Percentiles rank a stretch among this genome's conserved stretches.
Evolutionary conservation across 2,888 invertebrate genomes (phyloP).

Genomic region (Silvanus unidentatus): DNA sequence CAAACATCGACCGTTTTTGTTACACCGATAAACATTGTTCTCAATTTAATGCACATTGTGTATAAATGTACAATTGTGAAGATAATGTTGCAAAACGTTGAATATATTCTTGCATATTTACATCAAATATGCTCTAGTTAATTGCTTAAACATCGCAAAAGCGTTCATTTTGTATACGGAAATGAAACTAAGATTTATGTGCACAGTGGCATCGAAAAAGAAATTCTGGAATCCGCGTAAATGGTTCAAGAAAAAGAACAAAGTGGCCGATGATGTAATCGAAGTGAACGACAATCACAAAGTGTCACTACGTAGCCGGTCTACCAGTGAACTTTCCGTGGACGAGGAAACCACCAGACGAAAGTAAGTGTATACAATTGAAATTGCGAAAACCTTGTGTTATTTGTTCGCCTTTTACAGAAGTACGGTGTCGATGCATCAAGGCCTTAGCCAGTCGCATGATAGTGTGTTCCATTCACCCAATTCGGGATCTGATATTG

Average conservation of each 20-base stretch:
- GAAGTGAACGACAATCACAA: constrained; percentile 21
- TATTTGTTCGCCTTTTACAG: too few relatives aligned
- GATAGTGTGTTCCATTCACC: constrained; percentile 85
- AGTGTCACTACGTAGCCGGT: constrained; percentile 45
- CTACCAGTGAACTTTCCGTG: constrained; percentile 61
- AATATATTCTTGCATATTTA: too few relatives aligned
- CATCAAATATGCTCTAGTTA: too few relatives aligned
- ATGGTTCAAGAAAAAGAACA: constrained; percentile 49
- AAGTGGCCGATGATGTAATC: constrained; percentile 43
- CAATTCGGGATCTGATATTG: constrained; percentile 50
- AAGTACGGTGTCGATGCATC: constrained; percentile 44
- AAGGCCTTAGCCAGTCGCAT: constrained; percentile 75
- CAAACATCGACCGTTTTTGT: too few relatives aligned
- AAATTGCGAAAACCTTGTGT: background rate
- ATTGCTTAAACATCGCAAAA: too few relatives aligned
- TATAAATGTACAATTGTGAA: too few relatives aligned
- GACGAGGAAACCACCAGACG: constrained; percentile 51
- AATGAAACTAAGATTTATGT: background rate
- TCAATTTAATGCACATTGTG: too few relatives aligned
- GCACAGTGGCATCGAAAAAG: constrained; percentile 54
- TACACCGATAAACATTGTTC: background rate
- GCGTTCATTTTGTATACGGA: too few relatives aligned
- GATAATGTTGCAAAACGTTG: too few relatives aligned
- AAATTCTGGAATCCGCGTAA: constrained; percentile 58
- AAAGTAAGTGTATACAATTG: constrained; percentile 45